phyloP scores from a whole-genome alignment of 2,888 invertebrate species.

The Epinotia nisella region DNA sequence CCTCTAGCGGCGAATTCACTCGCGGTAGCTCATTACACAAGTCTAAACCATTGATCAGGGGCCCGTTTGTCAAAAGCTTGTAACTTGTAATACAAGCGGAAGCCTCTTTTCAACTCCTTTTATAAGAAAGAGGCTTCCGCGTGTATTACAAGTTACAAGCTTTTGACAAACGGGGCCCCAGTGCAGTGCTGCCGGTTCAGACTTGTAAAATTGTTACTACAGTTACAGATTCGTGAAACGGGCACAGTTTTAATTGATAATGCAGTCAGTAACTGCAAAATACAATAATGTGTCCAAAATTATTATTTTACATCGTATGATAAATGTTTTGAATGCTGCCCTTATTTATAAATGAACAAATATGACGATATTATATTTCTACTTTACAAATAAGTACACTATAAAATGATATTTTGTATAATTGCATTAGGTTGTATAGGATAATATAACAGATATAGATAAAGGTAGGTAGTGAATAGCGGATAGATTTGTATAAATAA shows the following conservation, averaged over 20 bases:
- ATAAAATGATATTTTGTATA: conserved; percentile 80
- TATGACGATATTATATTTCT: conserved; percentile 74
- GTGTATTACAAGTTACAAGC: too few relatives aligned
- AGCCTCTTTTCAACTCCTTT: too few relatives aligned
- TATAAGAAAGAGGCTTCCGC: too few relatives aligned
- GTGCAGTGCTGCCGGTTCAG: too few relatives aligned
- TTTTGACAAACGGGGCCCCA: too few relatives aligned
- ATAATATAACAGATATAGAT: conserved; percentile 68
- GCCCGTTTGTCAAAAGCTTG: too few relatives aligned
- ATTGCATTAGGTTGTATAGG: conserved; percentile 82
- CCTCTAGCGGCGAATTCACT: too few relatives aligned
- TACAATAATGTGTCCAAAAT: conserved; percentile 21
- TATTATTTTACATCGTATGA: conserved; percentile 7
- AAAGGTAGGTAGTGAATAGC: conserved; percentile 58
- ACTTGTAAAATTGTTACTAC: too few relatives aligned
- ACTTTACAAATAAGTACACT: conserved; percentile 73
- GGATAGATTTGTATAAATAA: conserved; percentile 73
- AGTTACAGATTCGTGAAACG: conserved; percentile 45
- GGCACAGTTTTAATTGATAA: background rate
- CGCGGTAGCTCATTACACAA: too few relatives aligned
- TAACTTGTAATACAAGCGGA: too few relatives aligned
- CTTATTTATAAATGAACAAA: conserved; percentile 73
- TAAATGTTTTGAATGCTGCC: conserved; percentile 47
- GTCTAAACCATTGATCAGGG: too few relatives aligned
- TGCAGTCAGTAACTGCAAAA: conserved; percentile 46